Evolutionary conservation across 2,113 vertebrate species (phyloP).

Genomic region (Melanocharis versteri): DNA sequence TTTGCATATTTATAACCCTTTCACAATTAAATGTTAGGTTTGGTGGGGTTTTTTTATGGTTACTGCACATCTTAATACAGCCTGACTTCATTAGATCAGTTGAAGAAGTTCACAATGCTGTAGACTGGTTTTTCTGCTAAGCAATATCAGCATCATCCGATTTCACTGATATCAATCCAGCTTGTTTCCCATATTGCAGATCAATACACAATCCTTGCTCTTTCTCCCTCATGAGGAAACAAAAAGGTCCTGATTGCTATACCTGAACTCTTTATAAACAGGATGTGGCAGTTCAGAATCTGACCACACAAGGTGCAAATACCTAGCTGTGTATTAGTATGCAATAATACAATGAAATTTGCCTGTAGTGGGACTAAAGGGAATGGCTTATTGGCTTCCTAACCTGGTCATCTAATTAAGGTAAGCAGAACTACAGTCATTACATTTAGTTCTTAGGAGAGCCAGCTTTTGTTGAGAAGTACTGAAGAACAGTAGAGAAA

Average conservation of each 20-base stretch:
- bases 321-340: background rate
- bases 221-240: background rate
- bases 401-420: background rate
- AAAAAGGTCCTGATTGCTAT: background rate
- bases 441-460: background rate
- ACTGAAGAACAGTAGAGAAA: background rate
- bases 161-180: background rate
- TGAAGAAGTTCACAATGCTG: background rate
- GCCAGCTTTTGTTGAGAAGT: background rate
- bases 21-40: background rate
- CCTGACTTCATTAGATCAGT: background rate
- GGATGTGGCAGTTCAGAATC: background rate
- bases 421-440: background rate
- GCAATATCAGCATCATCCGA: background rate
- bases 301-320: background rate
- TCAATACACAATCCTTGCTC: background rate
- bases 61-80: background rate
- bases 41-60: background rate
- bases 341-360: background rate
- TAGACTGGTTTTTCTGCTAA: background rate
- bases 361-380: background rate
- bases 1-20: background rate
- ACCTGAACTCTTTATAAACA: background rate
- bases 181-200: background rate
- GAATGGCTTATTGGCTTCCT: background rate